Base-by-base conservation (phyloP, 2,113 vertebrate genomes). In the Mola mola region DNA sequence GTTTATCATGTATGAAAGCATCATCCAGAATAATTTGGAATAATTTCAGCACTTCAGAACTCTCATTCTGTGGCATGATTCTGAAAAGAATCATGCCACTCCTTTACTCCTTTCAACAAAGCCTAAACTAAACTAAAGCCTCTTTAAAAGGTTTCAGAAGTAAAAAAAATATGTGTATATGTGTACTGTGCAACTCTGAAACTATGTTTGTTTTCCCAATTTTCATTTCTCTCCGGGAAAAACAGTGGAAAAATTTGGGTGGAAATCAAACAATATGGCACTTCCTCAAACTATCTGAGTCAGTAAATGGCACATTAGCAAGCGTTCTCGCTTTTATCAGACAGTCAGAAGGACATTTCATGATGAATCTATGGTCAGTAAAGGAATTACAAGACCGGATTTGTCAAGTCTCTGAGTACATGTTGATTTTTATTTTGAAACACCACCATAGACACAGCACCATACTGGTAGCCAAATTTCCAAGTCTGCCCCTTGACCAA, bases 401-500 rank as follows among this genome's bases (percentile, higher is more conserved):
- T 72, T 70, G 74, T 21, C 50, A 53, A 59, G 41, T 53, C 6
- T 3, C 31, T 48, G 56, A 64, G 40, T 42, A 21, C 43, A 63
- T 73, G 64, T 75, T 65, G 26, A 50, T 13, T 46, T 59, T 64
- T 74, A 64, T 58, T 68, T 42, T 8, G 20, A 43, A 43, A 9
- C 36, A 15, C 42, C 36, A 15, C 42, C 2, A 40, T 49, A 60
- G 61, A 83, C 79, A 62, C 57, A 51, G 55, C 43, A 61, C 62
- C 75, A 49, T 31, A 49, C 69, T 36, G 65, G 74, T 69, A 64
- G 72, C 24, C 38, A 67, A 61, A 68, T 24, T 52, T 42, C 55
- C 59, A 86, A 58, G 80, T 86, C 63, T 61, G 64, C 72, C 56
- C 60, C 40, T 56, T 60, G 25, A 24, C 21, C 10, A 19, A 25